Base-by-base conservation (phyloP, 2,888 invertebrate species). In the Nysson spinosus region DNA sequence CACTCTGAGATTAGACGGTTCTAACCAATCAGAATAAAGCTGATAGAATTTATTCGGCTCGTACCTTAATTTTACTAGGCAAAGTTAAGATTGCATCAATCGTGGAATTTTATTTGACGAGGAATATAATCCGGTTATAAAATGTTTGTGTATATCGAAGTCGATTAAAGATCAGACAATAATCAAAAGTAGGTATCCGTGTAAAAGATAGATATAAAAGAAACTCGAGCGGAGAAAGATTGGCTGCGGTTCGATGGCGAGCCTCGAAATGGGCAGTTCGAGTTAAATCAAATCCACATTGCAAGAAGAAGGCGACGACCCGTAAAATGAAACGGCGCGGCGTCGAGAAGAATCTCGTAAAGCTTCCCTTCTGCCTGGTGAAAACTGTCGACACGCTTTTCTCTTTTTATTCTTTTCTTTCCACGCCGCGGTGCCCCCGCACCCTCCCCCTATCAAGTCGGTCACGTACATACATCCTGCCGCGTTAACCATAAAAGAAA, bases 201-300 rank as follows among this genome's bases (percentile, higher is more conserved):
- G 9, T 0, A 5, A 9, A 3, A 14, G 14, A 7, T 12, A 9
- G 24, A 26, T 26, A 46, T 65, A 54, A 72, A 72, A 72, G 52
- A 43, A 55, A 28, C n/a, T 7, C 50, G 19, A 24, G 28, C 22
- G 37, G 51, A 30, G 37, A 50, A 58, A 49, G 47, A 73, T 69
- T 71, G 63, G 44, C 47, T 34, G 44, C 56, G 57, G 63, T 69
- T 63, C 68, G 47, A 68, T 62, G 46, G 52, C 60, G 55, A 44
- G 51, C 37, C 32, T 14, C 40, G 35, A 56, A 67, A 72, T 72
- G 60, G 69, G 51, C 65, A 69, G 72, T 79, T 63, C 66, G 65
- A 68, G 76, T 72, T 73, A 71, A 83, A 81, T 82, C 77, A 73
- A 81, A 78, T 77, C 65, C 61, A 40, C 70, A 47, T 44, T 39